Base-by-base conservation (phyloP, 2,888 invertebrate genomes). In the Azorinus chamasolen region DNA sequence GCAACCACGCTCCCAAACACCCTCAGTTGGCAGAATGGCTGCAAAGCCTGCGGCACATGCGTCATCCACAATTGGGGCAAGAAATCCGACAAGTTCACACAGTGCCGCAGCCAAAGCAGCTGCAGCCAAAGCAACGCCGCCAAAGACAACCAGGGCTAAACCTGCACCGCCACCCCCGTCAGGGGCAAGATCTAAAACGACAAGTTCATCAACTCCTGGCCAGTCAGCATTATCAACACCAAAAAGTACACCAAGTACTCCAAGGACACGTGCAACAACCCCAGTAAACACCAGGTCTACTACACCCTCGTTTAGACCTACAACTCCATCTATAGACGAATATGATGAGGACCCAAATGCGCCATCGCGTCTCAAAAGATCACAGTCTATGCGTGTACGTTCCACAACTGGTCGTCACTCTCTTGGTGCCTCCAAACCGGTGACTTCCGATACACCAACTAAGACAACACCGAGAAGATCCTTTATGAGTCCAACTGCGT, bases 401-500 rank as follows among this genome's bases (percentile, higher is more conserved):
- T 69, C 74, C 0, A 57, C 64, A 22, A 62, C 61, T 6, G 63
- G 83, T 25, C n/a, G 71, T 16, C 74, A 79, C 8, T 69, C 76
- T 46, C 25, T 73, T 45, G 75, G 75, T 45, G 14, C 37, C 22
- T 24, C 53, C 59, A 32, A 32, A 32, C 70, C 62, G 59, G 71
- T 41, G 57, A 74, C 53, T 57, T 73, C 66, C 43, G 68, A 71
- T 43, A 51, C 66, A 8, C 65, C 69, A 54, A 75, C 64, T 18
- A 76, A 51, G 43, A 32, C 76, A 20, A 51, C 74, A 16, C 59
- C 76, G 27, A 59, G 84, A 32, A 70, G 83, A 1, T 84, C 87
- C 1, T 88, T 89, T 68, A 87, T 88, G 88, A 79, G 86, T 37
- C 86, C 88, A 16, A 89, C 89, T 12, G 84, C 87, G 20, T 74